A percentile compares a stretch with the other conserved stretches of the same genome.
phyloP scores from a whole-genome alignment of 1,140 invertebrate genomes.

The Plodia interpunctella region DNA sequence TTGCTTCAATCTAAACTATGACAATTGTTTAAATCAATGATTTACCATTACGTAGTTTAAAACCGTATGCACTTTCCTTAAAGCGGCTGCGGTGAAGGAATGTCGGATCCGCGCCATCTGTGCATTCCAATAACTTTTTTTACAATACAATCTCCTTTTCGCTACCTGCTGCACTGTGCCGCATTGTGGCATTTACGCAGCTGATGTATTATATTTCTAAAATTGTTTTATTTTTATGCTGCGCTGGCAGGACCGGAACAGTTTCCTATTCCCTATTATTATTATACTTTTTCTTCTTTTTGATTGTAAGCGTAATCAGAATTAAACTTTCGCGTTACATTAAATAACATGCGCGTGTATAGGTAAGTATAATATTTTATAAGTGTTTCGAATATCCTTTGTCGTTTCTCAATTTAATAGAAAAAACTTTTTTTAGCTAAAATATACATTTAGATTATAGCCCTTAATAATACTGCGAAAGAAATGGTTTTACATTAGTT shows the following conservation, averaged over 20 bases:
- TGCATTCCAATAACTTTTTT: slow-evolving; percentile 61
- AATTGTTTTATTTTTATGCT: background rate
- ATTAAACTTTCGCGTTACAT: too few relatives aligned
- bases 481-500: too few relatives aligned
- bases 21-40: too few relatives aligned
- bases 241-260: background rate
- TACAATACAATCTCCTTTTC: slow-evolving; percentile 45
- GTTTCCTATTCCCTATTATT: background rate
- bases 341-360: too few relatives aligned
- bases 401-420: too few relatives aligned
- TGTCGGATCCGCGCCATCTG: slow-evolving; percentile 66
- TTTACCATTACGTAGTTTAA: background rate
- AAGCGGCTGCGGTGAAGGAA: slow-evolving; percentile 33
- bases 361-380: too few relatives aligned
- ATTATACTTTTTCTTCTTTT: too few relatives aligned
- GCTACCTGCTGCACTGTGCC: slow-evolving; percentile 46
- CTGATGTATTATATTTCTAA: background rate
- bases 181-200: background rate
- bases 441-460: too few relatives aligned
- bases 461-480: too few relatives aligned
- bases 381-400: too few relatives aligned
- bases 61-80: slow-evolving; percentile 14
- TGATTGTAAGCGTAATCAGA: too few relatives aligned
- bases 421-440: too few relatives aligned
- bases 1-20: background rate